Evolutionary conservation across 2,888 invertebrate genomes (phyloP), one percentile per base, ranked within the genome.

Genomic region (Chaetoderma sp.): DNA sequence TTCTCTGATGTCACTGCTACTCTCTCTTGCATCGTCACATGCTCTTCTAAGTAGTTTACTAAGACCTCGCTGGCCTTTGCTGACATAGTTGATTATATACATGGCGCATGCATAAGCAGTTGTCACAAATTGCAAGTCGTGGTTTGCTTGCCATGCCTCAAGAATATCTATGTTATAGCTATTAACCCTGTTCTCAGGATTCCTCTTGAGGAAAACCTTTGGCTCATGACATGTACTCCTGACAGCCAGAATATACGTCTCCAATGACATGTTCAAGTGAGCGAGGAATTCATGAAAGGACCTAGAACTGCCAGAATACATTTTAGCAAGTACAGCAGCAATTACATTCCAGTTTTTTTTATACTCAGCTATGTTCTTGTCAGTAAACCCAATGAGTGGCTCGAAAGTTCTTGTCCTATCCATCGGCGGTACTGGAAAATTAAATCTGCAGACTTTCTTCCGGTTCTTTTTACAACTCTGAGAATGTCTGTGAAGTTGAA

Each of bases 41-140:
- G 69, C 66, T 13, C 42, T 10, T 42, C 33, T 16, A 8, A 63
- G 30, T 1, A 60, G 28, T 45, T 64, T n/a, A 8, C 45, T 45
- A n/a, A 67, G 54, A 18, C 67, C 67, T 23, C 67, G 10, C 33
- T 67, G 63, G 13, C 63, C 62, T 39, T 67, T 67, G 16, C 36
- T 56, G 3, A 63, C 63, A 21, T 67, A 67, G 13, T 39, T 32
- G 13, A 67, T 60, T 47, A 67, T 60, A 45, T 67, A 63, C 6
- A 23, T 56, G 8, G 44, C 63, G 47, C 63, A 67, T 13, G 57
- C 55, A 57, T 67, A 68, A 2, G 62, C 50, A 62, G 60, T 45
- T 16, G 45, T 47, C 13, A 68, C 55, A 39, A 44, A 68, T 52
- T 65, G 68, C 8, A 64, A 39, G 25, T 68, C 68, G 54, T 54